Conservation (phyloP, 2,888 invertebrate genomes). For the Epiperipatus broadwayi region DNA sequence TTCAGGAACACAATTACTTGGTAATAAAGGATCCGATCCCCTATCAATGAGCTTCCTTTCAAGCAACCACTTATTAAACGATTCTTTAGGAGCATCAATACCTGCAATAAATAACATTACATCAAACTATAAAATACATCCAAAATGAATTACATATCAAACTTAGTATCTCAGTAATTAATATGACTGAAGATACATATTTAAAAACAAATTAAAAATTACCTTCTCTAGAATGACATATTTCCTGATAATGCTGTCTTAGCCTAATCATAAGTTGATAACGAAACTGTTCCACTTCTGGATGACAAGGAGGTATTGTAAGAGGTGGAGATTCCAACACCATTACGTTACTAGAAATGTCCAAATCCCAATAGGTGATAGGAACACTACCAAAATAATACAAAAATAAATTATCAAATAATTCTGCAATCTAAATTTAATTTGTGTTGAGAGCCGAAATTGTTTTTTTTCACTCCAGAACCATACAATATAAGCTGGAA, state of each 20-base stretch:
- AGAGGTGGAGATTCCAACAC: slow-evolving; percentile 68
- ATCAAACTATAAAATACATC: background rate
- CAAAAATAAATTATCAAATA: too few relatives aligned
- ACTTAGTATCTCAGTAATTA: background rate
- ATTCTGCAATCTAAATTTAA: too few relatives aligned
- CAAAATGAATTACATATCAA: background rate
- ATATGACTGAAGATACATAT: background rate
- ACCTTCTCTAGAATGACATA: slow-evolving; percentile 75
- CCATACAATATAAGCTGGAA: too few relatives aligned
- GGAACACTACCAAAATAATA: too few relatives aligned
- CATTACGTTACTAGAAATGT: slow-evolving; percentile 74
- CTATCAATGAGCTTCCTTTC: slow-evolving; percentile 77
- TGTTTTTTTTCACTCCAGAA: too few relatives aligned
- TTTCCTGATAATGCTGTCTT: slow-evolving; percentile 73
- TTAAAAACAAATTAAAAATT: slow-evolving; percentile 20
- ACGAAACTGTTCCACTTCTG: slow-evolving; percentile 72
- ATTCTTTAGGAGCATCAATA: slow-evolving; percentile 87
- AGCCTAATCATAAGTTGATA: slow-evolving; percentile 62
- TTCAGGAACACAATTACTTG: slow-evolving; percentile 75
- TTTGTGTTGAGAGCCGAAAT: too few relatives aligned
- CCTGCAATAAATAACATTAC: slow-evolving; percentile 24
- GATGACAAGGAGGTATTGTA: slow-evolving; percentile 72
- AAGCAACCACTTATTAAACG: slow-evolving; percentile 85
- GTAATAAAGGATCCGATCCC: slow-evolving; percentile 73
- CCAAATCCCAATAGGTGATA: slow-evolving; percentile 81